phyloP scores from a whole-genome alignment of 2,113 vertebrate species.

The Antennarius striatus region DNA sequence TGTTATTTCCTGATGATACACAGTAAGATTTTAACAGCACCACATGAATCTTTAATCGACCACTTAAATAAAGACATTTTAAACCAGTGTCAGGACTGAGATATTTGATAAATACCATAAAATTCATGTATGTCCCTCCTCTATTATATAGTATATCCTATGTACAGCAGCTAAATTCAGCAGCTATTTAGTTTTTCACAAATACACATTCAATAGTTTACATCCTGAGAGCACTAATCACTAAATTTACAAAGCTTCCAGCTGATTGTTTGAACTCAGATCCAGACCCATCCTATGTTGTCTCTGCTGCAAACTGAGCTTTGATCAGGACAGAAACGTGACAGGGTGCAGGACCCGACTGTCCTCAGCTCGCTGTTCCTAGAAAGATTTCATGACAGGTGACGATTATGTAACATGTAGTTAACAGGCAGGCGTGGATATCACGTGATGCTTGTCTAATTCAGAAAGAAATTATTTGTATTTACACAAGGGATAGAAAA shows the following conservation, averaged over 20 bases:
- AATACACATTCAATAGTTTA: no score
- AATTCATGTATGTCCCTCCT: no score
- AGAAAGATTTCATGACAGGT: constrained; percentile 2
- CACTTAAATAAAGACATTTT: no score
- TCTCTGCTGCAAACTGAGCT: constrained; percentile 30
- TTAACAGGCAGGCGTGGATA: background rate
- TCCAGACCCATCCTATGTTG: background rate
- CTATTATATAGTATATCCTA: no score
- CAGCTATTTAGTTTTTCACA: no score
- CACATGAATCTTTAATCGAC: no score
- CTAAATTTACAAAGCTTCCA: background rate
- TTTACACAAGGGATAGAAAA: background rate
- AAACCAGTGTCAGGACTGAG: no score
- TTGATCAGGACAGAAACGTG: constrained; percentile 12
- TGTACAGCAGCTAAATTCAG: no score
- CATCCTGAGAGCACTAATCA: no score
- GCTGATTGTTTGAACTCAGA: constrained; percentile 7
- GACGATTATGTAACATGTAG: constrained; percentile 2
- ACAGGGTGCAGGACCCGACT: background rate
- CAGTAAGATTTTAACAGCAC: no score
- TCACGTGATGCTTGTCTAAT: background rate
- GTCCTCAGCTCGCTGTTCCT: constrained; percentile 21
- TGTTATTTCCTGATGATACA: no score
- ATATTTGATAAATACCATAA: no score
- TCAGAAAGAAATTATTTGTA: background rate